Evolutionary conservation across 2,888 invertebrate species (phyloP), one percentile per base, ranked within the genome.

Genomic region (Zele albiditarsus): DNA sequence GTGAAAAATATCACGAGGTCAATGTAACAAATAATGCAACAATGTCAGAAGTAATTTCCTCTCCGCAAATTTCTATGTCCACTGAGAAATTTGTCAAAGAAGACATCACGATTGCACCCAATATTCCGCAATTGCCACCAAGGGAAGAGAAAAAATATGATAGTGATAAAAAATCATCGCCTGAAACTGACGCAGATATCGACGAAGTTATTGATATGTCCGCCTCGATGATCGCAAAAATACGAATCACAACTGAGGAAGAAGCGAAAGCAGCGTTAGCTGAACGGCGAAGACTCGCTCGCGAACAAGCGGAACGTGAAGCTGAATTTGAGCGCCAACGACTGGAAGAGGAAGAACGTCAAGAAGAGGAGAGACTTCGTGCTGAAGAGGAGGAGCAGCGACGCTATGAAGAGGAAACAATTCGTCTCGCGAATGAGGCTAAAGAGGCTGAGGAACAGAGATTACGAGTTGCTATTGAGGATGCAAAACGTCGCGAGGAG

Each of bases 211-310:
- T 90, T 89, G 86, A 71, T 65, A 62, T 69, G 76, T 71, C 91
- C 81, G 92, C 94, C 65, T 94, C 94, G 46, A 93, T 94, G 92
- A 93, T 92, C 77, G 92, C 92, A 14, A 94, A 92, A 87, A 91
- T 91, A 38, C 91, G 94, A 81, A 96, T 97, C 81, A 96, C 95
- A 12, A 97, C 97, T 2, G 97, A 97, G 90, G 97, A 96, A 89
- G 94, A 97, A 88, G 98, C 98, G 10, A 98, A 97, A 90, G 97
- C 97, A 23, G 97, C 97, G 73, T 90, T 98, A 74, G 97, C 98
- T 0, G 98, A 98, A 91, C 92, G 96, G 78, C 91, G 98, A 80
- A 92, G 97, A 75, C 91, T 96, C 77, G 97, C 97, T 14, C 90
- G 98, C 23, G 98, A 97, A 90, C 97, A 97, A 89, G 95, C 97